Conservation (phyloP, 2,888 invertebrate species). For the Odontothrips loti region DNA sequence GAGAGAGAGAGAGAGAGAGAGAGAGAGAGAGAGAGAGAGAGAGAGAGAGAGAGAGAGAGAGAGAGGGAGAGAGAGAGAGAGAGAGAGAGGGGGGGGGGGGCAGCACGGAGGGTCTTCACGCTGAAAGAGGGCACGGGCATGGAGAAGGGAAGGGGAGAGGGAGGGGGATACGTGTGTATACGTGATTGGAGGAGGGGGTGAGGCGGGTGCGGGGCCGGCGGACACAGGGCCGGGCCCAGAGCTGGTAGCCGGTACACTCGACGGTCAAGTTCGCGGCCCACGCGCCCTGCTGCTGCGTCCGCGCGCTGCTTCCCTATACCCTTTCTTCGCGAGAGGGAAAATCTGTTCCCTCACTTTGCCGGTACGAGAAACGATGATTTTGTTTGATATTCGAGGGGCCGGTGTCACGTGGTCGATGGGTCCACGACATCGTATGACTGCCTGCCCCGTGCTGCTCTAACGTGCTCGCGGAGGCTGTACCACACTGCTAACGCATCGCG, state of each 20-base stretch:
- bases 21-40: conserved; percentile 3
- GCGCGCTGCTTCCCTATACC: too few relatives aligned
- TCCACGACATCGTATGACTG: too few relatives aligned
- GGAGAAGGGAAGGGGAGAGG: background rate
- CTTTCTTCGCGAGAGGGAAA: too few relatives aligned
- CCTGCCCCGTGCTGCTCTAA: too few relatives aligned
- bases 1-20: background rate
- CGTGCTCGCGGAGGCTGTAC: too few relatives aligned
- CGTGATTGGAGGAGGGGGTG: background rate
- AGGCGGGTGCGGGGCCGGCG: background rate
- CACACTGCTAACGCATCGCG: too few relatives aligned
- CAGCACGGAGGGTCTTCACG: background rate
- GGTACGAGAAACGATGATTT: too few relatives aligned
- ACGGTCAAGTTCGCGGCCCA: conserved; percentile 16
- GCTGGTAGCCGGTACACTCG: background rate
- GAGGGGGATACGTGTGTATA: background rate
- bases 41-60: conserved; percentile 13
- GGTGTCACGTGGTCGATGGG: too few relatives aligned
- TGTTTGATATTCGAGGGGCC: too few relatives aligned
- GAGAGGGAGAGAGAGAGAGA: background rate
- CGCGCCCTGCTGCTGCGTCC: background rate
- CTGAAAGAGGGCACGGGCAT: background rate
- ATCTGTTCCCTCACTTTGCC: too few relatives aligned
- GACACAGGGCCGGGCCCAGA: background rate
- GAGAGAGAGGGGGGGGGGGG: background rate